A percentile compares a stretch with the other conserved stretches of the same genome.
Evolutionary conservation across 2,888 invertebrate species (phyloP).

Genomic region (Plebejus melissa): DNA sequence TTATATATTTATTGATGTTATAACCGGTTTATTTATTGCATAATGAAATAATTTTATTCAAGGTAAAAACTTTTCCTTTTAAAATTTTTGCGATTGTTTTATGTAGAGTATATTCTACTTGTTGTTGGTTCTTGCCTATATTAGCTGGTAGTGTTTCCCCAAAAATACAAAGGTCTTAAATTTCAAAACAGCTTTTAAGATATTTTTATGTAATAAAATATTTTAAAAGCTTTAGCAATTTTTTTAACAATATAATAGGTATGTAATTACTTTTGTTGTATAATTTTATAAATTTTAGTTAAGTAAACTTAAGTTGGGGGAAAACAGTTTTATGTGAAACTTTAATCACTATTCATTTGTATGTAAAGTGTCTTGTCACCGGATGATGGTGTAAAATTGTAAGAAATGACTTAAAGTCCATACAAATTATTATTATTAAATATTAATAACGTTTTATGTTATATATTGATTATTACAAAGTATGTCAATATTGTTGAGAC

Average conservation of each 20-base stretch:
- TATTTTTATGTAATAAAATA: neutral
- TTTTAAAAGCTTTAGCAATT: neutral
- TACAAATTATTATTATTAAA: neutral
- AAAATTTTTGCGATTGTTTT: too few relatives aligned
- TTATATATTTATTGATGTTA: neutral
- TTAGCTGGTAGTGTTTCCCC: neutral
- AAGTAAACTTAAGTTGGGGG: neutral
- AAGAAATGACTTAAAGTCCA: neutral
- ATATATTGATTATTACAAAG: neutral
- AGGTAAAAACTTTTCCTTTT: too few relatives aligned
- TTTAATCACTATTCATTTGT: neutral
- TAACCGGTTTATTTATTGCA: neutral
- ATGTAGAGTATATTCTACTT: neutral
- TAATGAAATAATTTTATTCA: too few relatives aligned
- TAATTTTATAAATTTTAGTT: neutral
- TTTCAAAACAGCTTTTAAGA: neutral
- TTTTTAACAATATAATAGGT: too few relatives aligned
- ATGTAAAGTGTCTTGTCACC: neutral
- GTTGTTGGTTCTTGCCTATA: neutral
- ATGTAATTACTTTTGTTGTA: neutral
- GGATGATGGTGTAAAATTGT: neutral
- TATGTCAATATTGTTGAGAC: neutral
- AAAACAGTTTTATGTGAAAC: neutral
- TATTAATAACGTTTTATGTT: neutral
- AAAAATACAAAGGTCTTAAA: neutral